These are phyloP conservation scores for Caradrina clavipalpis DNA, from an alignment of 2,888 invertebrate genomes.

Conservation along the genomic window DNA sequence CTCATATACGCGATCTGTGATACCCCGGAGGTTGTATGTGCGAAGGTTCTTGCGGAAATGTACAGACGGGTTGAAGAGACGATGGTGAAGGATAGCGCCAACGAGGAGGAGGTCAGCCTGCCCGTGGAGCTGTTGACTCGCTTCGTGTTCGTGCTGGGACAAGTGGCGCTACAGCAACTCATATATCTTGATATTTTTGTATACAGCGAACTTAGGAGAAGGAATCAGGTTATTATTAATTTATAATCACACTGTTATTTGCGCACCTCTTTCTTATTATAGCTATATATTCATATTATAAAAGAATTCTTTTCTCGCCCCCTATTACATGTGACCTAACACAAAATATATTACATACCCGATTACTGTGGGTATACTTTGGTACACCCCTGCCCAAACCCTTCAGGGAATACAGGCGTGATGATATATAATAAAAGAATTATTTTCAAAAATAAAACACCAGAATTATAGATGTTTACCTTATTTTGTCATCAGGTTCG, in stretches of 20 bases:
- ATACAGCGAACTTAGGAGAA: constrained; percentile 94
- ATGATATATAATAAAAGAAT: background rate
- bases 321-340: no score
- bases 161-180: constrained; percentile 94
- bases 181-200: constrained; percentile 95
- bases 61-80: constrained; percentile 84
- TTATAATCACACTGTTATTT: background rate
- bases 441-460: background rate
- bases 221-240: constrained; percentile 79
- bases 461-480: background rate
- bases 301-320: background rate
- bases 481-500: constrained; percentile 74
- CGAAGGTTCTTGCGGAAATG: constrained; percentile 87
- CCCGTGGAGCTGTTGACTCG: constrained; percentile 87
- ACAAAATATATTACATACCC: no score
- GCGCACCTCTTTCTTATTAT: no score
- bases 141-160: constrained; percentile 93
- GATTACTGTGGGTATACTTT: no score
- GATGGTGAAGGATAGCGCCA: constrained; percentile 77
- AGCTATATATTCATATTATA: background rate
- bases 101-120: constrained; percentile 78
- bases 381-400: no score
- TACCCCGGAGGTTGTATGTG: constrained; percentile 88
- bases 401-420: no score
- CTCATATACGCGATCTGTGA: constrained; percentile 91